Evolutionary conservation across 2,113 vertebrate species (phyloP), one percentile per base, ranked within the genome.

Genomic region (Kryptolebias marmoratus): DNA sequence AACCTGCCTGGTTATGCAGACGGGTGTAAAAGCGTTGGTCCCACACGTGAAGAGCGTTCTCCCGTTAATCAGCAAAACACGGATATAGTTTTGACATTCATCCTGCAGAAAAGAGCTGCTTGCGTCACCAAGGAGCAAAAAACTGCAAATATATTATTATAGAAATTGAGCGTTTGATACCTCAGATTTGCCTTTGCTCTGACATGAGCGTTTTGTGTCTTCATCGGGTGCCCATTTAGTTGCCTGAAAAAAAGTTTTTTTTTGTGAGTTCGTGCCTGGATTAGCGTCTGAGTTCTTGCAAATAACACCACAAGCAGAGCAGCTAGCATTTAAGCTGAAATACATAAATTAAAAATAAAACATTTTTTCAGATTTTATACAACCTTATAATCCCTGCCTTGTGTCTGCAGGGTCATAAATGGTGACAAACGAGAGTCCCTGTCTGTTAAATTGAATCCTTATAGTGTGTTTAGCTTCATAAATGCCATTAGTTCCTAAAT

Each of bases 181-280:
- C 96, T 98, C 94, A 7, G 96, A 95, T 92, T 98, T 99, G 74
- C 97, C 97, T 87, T 98, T 99, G 91, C 96, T 98, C 89, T 96
- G 96, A 92, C 97, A 99, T 13, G 96, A 98, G 71, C 91, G 94
- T 80, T 88, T 96, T 0, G 96, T 98, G 55, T 96, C 95, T 80
- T 96, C 95, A 5, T 95, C 95, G 10, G 96, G 96, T n/a, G 94
- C 92, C 96, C 96, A 98, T 78, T 96, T 95, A 69, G 95, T 93
- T 58, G 93, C 95, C 97, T 99, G 83, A 42, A 50, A 39, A 18
- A 28, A 57, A 36, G 5, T 9, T 42, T 10, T 8, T 42, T 42
- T 42, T 42, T 2, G 39, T 5, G 39, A 42, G 8, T 10, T 42
- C 1, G 39, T 42, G 4, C 39, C 39, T 42, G 5, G 8, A 42